Conservation (phyloP, 2,888 invertebrate species). For the Lepidocyrtoides sp. region DNA sequence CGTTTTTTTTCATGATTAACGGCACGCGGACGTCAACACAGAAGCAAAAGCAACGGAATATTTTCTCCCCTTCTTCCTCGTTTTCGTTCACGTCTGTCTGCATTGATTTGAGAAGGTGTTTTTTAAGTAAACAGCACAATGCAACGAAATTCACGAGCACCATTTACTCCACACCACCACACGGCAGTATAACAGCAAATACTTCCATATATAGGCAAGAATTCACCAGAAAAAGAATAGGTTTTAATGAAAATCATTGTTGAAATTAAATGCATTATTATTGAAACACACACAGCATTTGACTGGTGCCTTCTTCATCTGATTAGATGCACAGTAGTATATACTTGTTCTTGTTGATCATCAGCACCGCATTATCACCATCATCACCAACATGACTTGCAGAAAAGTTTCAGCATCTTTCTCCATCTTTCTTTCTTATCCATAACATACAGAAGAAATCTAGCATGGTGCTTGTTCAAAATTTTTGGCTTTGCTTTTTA, state of each 20-base stretch:
- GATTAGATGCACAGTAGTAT: conserved; percentile 46
- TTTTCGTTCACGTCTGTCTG: conserved; percentile 2
- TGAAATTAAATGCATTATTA: conserved; percentile 66
- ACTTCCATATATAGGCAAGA: conserved; percentile 68
- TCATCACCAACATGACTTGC: conserved; percentile 74
- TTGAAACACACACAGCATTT: conserved; percentile 49
- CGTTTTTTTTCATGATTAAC: neutral
- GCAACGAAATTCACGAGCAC: neutral
- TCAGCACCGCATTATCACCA: neutral
- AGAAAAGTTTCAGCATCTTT: conserved; percentile 46
- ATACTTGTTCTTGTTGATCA: conserved; percentile 47
- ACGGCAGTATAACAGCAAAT: neutral
- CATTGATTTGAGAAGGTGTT: neutral
- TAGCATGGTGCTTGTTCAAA: neutral
- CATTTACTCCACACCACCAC: neutral
- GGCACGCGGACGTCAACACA: conserved; percentile 35
- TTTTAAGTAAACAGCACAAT: neutral
- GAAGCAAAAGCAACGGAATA: conserved; percentile 50
- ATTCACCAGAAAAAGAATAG: conserved; percentile 59
- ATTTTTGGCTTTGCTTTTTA: neutral
- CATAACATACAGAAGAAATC: neutral
- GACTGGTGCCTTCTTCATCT: conserved; percentile 20
- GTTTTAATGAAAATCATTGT: conserved; percentile 77
- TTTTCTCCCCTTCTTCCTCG: conserved; percentile 9
- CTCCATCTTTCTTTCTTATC: conserved; percentile 47